Conservation (phyloP, 2,888 invertebrate genomes). For the Eilema caniola region DNA sequence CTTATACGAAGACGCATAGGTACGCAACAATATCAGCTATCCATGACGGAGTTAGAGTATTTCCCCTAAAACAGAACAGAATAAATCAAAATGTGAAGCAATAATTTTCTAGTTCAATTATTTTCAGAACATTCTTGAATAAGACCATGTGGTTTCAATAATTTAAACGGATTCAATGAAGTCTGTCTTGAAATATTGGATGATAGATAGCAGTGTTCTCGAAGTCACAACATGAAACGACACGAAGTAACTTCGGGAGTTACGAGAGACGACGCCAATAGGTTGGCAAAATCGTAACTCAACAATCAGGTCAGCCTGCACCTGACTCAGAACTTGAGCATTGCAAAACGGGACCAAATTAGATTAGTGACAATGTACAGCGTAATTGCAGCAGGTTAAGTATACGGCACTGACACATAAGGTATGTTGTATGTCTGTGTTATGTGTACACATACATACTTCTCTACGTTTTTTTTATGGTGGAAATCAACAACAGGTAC, state of each 20-base stretch:
- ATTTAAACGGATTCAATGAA: too few relatives aligned
- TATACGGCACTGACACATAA: not conserved
- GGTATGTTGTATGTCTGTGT: not conserved
- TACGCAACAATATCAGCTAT: too few relatives aligned
- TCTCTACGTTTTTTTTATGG: too few relatives aligned
- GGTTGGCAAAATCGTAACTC: not conserved
- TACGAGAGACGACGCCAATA: not conserved
- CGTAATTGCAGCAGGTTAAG: slow-evolving; percentile 9
- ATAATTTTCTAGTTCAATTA: too few relatives aligned
- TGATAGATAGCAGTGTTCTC: not conserved
- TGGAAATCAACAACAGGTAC: too few relatives aligned
- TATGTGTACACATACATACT: too few relatives aligned
- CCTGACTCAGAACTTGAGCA: slow-evolving; percentile 49
- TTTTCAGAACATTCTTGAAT: too few relatives aligned
- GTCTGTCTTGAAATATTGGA: not conserved
- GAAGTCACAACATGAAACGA: not conserved
- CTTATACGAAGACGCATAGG: too few relatives aligned
- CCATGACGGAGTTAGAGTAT: too few relatives aligned
- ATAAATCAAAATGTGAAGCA: too few relatives aligned
- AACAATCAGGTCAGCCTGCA: slow-evolving; percentile 46
- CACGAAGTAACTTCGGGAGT: not conserved
- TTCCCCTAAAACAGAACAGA: too few relatives aligned
- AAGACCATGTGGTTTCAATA: too few relatives aligned
- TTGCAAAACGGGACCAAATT: slow-evolving; percentile 46
- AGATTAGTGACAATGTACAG: slow-evolving; percentile 34